Base-by-base conservation (phyloP, 2,797 vertebrate genomes). In the Microctenopoma steveboyesi region DNA sequence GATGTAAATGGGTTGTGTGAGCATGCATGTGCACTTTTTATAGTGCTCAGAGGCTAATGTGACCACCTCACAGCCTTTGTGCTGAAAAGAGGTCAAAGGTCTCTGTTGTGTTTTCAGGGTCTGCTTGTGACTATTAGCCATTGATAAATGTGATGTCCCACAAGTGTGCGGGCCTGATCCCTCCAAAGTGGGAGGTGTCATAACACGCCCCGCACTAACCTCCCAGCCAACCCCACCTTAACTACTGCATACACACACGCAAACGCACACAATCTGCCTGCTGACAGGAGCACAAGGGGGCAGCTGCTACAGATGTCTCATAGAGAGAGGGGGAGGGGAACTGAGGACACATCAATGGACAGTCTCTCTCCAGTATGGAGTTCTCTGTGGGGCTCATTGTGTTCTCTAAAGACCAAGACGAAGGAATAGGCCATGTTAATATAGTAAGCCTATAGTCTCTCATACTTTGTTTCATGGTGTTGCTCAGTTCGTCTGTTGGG, bases 231-330 rank as follows among this genome's bases (percentile, higher is more conserved):
- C 88, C 89, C 92, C 89, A 92, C 88, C 91, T 90, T 88, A 71
- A 86, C 83, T 25, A 70, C 78, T 67, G 73, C 84, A 79, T 61
- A 82, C 74, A 82, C 86, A 76, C 84, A 79, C 58, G 27, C 74
- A 82, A 72, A 79, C 73, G 84, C 80, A 78, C 76, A 79, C 86
- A 76, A 82, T 70, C 78, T 78, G 83, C 88, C 92, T 86, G 89
- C 91, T 93, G 91, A 92, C 91, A 93, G 92, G 91, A 93, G 92
- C 93, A 94, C 92, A 94, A 94, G 92, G 92, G 92, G 92, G 93
- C 93, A 94, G 94, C 94, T 95, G 94, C 93, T 94, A 94, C 93
- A 93, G 93, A 95, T 93, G 92, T 94, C 92, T 93, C 88, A 82
- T 80, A 79, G 85, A 86, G 81, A 83, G 89, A 88, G 92, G 89